phyloP scores from a whole-genome alignment of 1,140 invertebrate species.

The Platyura marginata region DNA sequence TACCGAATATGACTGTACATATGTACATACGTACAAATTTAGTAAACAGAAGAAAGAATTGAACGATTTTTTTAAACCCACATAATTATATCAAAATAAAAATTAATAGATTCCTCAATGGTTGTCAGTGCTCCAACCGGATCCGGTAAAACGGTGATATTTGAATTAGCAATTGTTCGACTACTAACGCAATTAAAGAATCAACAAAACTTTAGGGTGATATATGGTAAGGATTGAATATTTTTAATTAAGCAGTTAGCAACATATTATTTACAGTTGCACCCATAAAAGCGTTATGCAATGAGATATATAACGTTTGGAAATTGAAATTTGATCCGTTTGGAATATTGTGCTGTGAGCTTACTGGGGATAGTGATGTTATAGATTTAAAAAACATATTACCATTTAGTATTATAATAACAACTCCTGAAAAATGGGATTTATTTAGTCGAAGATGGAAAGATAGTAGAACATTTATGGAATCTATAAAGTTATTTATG shows the following conservation, averaged over 20 bases:
- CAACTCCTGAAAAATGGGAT: slow-evolving; percentile 77
- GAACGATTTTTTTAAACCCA: too few species aligned
- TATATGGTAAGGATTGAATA: slow-evolving; percentile 33
- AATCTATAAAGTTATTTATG: slow-evolving; percentile 49
- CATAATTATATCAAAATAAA: too few species aligned
- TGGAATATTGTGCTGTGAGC: slow-evolving; percentile 42
- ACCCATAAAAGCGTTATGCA: slow-evolving; percentile 61
- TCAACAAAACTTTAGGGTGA: slow-evolving; percentile 33
- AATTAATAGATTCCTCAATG: slow-evolving; percentile 41
- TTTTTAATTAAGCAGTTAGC: too few species aligned
- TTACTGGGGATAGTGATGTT: slow-evolving; percentile 55
- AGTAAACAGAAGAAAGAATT: too few species aligned
- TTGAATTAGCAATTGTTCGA: slow-evolving; percentile 59
- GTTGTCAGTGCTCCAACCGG: slow-evolving; percentile 63
- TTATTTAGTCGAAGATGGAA: slow-evolving; percentile 53
- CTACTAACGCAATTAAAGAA: slow-evolving; percentile 34
- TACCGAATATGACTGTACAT: too few species aligned
- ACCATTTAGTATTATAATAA: slow-evolving; percentile 43
- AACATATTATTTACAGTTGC: slow-evolving; percentile 47
- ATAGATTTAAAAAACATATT: slow-evolving; percentile 32
- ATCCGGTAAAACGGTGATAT: slow-evolving; percentile 64
- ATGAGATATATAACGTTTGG: slow-evolving; percentile 54
- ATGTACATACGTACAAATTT: too few species aligned
- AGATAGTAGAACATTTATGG: slow-evolving; percentile 38
- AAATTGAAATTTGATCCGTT: slow-evolving; percentile 41